These are phyloP conservation scores for Scolanthus callimorphus DNA, from an alignment of 92 coral and sea anemone species.

Conservation along the genomic window DNA sequence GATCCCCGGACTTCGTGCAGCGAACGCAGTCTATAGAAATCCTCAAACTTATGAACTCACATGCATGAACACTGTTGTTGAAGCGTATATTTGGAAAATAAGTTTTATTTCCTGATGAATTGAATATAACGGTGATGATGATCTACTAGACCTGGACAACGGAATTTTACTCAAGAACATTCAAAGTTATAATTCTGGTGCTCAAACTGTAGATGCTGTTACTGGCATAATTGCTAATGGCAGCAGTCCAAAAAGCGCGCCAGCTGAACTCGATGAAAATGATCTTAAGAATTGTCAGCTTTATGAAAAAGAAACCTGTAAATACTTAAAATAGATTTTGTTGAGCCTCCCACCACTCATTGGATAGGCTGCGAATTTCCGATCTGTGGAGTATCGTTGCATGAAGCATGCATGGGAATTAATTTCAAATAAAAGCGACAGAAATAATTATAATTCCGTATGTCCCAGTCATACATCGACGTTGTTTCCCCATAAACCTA, in stretches of 20 bases:
- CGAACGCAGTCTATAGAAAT: conserved; percentile 9
- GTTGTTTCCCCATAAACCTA: too few species aligned
- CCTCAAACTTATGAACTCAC: conserved; percentile 15
- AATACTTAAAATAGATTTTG: conserved; percentile 2
- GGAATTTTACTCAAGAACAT: conserved; percentile 2
- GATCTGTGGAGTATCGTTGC: conserved; percentile 15
- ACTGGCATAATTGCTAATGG: neutral
- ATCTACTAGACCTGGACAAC: conserved; percentile 12
- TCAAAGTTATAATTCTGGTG: neutral
- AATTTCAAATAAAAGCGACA: too few species aligned
- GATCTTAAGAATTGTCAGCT: conserved; percentile 1
- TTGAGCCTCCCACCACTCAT: neutral
- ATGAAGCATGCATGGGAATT: conserved; percentile 9
- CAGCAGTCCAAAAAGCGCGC: neutral
- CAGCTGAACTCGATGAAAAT: conserved; percentile 2
- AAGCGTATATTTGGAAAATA: neutral
- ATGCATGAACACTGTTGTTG: neutral
- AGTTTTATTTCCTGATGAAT: neutral
- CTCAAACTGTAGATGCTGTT: neutral
- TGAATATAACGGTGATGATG: neutral
- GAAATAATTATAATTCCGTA: too few species aligned
- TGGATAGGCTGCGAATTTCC: conserved; percentile 21
- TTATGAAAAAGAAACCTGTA: neutral
- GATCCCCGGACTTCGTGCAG: conserved; percentile 13
- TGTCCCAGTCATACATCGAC: too few species aligned